Base-by-base conservation (phyloP, 2,888 invertebrate species). In the Lithophane leautieri region DNA sequence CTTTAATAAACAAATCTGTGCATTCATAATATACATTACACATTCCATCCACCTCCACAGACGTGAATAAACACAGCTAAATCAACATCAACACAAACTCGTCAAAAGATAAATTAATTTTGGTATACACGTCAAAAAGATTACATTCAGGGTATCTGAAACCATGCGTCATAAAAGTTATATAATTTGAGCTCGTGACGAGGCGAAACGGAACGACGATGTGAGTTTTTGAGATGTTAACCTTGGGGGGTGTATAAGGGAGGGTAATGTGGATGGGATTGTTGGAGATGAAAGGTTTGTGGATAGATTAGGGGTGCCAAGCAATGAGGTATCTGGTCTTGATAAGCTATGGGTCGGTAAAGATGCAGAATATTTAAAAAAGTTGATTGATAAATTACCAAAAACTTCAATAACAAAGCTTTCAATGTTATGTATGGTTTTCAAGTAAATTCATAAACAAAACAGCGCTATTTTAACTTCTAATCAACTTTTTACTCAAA, bases 121-220 rank as follows among this genome's bases (percentile, higher is more conserved):
- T 28, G 72, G 54, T 61, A 67, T 69, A 76, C 75, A 78, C 63
- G 83, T 84, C 77, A 77, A 74, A 73, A 84, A 78, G 68, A 83
- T 75, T 81, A 81, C 73, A 79, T 70, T 76, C 25, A 42, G 52
- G 65, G 62, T 72, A 77, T 76, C 81, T 70, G 63, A 70, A 83
- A 71, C 34, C 44, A 60, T 47, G 65, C 73, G 70, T 86, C 86
- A 83, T 85, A 86, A 89, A 89, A 89, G 83, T 87, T 79, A 73
- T 77, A 62, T 88, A 88, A 89, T 88, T 89, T 85, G 79, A 70
- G 70, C 74, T 79, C 82, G 69, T 79, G 82, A 81, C 65, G 74
- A 72, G 19, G 56, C 54, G 47, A 75, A 40, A 76, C 72, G 70
- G 67, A 56, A 19, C 19, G n/a, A 12, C 63, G 54, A 68, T 65